phyloP scores from a whole-genome alignment of 2,113 vertebrate genomes.

The Barbus barbus region DNA sequence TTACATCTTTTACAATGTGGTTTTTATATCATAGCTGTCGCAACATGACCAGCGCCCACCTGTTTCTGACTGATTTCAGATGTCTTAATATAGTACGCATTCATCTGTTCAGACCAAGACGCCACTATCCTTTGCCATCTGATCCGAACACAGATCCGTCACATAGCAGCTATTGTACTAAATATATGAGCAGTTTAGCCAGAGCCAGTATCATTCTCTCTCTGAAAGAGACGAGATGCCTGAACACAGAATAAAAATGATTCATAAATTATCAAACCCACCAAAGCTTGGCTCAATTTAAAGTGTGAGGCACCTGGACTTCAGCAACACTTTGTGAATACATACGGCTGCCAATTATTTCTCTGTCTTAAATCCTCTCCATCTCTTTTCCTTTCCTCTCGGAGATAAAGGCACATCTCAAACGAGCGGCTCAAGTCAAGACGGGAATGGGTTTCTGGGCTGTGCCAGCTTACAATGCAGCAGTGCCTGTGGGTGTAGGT shows the following conservation, averaged over 20 bases:
- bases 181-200: not conserved
- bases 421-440: not conserved
- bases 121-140: not conserved
- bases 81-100: conserved; percentile 3
- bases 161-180: conserved; percentile 9
- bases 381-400: not conserved
- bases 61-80: conserved; percentile 38
- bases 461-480: conserved; percentile 47
- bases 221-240: not conserved
- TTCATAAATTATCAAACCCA: not conserved
- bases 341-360: not conserved
- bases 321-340: not conserved
- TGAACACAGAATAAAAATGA: not conserved
- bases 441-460: not conserved
- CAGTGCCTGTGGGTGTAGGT: conserved; percentile 38
- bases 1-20: not conserved
- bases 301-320: not conserved
- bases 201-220: not conserved
- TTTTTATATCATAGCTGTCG: conserved; percentile 10
- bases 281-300: not conserved
- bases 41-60: conserved; percentile 26
- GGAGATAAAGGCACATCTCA: not conserved
- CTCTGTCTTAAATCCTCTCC: not conserved
- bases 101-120: not conserved
- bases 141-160: not conserved